Percentiles rank a stretch among this genome's conserved stretches.
Conservation (phyloP, 1,140 invertebrate species). For the Cardiocondyla obscurior region DNA sequence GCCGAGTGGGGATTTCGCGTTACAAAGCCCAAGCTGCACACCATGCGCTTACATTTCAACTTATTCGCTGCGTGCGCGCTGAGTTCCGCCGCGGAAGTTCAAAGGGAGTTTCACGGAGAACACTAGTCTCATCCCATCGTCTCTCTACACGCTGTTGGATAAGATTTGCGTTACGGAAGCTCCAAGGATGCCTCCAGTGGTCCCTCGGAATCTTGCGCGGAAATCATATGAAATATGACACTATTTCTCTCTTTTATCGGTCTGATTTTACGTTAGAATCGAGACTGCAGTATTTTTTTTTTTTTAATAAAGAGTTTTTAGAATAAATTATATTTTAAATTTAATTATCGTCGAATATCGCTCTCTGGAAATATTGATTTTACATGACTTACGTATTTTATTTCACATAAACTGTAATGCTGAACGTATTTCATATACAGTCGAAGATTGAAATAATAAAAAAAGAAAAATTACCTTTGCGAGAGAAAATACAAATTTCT, state of each 20-base stretch:
- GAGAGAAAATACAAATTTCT: background rate
- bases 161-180: constrained; percentile 24
- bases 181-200: background rate
- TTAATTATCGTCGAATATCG: background rate
- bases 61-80: constrained; percentile 32
- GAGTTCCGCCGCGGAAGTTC: constrained; percentile 29
- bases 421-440: background rate
- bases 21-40: constrained; percentile 38
- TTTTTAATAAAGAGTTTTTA: background rate
- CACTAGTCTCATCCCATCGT: background rate
- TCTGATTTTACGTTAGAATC: constrained; percentile 31
- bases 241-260: background rate
- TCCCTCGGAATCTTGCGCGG: constrained; percentile 12
- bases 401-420: background rate
- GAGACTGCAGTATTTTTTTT: too few relatives aligned
- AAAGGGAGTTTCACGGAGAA: constrained; percentile 41
- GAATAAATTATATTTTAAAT: background rate
- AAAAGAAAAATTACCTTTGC: background rate
- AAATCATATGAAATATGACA: background rate
- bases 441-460: background rate
- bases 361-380: background rate
- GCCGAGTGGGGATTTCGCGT: constrained; percentile 25
- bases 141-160: background rate
- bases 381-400: background rate
- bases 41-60: constrained; percentile 23